These are phyloP conservation scores for Martes martes DNA, from an alignment of 2,113 vertebrate genomes.

Conservation along the genomic window DNA sequence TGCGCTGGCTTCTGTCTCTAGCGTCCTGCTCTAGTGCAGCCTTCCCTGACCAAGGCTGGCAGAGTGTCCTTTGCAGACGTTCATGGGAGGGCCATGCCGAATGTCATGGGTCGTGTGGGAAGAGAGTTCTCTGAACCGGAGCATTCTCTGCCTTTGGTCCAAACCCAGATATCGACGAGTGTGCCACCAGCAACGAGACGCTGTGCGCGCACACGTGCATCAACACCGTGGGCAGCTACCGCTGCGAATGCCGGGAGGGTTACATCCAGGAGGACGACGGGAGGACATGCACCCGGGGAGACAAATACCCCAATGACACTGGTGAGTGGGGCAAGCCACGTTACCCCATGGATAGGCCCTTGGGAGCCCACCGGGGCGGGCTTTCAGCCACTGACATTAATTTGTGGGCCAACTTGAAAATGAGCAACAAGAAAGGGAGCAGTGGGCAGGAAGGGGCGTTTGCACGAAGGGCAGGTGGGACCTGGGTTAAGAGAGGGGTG, in stretches of 20 bases:
- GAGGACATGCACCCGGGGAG: slow-evolving; percentile 90
- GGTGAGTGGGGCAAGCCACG: slow-evolving; percentile 2
- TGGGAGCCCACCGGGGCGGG: not conserved
- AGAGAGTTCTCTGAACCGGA: not conserved
- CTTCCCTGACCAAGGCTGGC: not conserved
- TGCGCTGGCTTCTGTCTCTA: rapidly evolving
- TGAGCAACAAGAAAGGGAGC: not conserved
- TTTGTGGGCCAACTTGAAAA: not conserved
- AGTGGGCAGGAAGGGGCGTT: not conserved
- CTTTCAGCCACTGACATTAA: not conserved
- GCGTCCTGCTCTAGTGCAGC: not conserved
- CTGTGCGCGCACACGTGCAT: slow-evolving; percentile 92
- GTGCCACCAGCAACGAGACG: slow-evolving; percentile 85
- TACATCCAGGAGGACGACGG: slow-evolving; percentile 90
- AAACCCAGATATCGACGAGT: slow-evolving; percentile 92
- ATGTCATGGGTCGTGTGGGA: not conserved
- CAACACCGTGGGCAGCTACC: slow-evolving; percentile 94
- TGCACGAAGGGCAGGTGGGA: not conserved
- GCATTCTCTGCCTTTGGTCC: not conserved
- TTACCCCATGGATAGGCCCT: rapidly evolving
- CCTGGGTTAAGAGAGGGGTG: not conserved
- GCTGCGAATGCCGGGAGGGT: slow-evolving; percentile 91
- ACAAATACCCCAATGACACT: slow-evolving; percentile 83
- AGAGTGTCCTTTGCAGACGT: not conserved
- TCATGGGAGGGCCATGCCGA: not conserved